Conservation (phyloP, 2,888 invertebrate genomes). For the Spilosoma lubricipeda region DNA sequence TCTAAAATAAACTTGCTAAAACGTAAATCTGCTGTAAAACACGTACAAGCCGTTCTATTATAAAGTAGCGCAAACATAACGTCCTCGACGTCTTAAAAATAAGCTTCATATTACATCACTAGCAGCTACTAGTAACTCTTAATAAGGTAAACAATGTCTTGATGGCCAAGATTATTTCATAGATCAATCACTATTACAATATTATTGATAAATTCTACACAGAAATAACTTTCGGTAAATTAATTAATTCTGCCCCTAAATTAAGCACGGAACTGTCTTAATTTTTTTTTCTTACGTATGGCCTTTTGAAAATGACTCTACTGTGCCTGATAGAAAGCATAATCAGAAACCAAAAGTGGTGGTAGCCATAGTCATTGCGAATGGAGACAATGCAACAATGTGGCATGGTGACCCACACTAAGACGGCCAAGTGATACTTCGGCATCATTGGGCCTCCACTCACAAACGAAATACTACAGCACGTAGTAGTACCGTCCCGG, state of each 20-base stretch:
- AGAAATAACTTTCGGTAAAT: conserved; percentile 15
- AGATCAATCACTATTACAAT: conserved; percentile 54
- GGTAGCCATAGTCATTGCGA: too few species aligned
- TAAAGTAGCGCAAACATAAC: conserved; percentile 20
- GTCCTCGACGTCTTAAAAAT: conserved; percentile 39
- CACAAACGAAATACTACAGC: too few species aligned
- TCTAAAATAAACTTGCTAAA: background rate
- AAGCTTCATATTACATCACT: conserved; percentile 33
- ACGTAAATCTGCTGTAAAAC: background rate
- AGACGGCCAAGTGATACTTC: too few species aligned
- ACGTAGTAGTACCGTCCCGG: too few species aligned
- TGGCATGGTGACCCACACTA: too few species aligned
- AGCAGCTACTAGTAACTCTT: conserved; percentile 13
- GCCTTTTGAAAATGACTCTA: too few species aligned
- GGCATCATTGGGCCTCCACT: too few species aligned
- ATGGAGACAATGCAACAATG: too few species aligned
- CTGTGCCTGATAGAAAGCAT: too few species aligned
- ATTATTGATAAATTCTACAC: conserved; percentile 44
- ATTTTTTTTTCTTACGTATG: too few species aligned
- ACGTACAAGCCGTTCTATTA: background rate
- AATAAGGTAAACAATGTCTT: conserved; percentile 57
- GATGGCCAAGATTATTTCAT: conserved; percentile 56
- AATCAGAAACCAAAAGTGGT: too few species aligned
- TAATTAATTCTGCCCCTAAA: conserved; percentile 24
- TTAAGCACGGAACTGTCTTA: conserved; percentile 28